Evolutionary conservation across 1,140 invertebrate genomes (phyloP), one percentile per base, ranked within the genome.

Genomic region (Drosophila jambulina): DNA sequence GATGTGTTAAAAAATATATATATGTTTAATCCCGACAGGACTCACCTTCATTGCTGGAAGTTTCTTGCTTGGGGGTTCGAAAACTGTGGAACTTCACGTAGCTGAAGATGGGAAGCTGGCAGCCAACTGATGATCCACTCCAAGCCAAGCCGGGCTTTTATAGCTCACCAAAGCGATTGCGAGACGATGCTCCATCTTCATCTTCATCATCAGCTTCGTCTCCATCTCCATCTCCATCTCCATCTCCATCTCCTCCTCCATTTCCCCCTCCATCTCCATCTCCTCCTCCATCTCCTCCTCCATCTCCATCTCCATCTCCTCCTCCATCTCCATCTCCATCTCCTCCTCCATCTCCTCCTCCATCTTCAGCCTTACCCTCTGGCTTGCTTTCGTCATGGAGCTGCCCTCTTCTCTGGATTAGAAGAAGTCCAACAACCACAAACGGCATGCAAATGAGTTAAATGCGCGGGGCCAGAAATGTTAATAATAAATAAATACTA

Each of bases 21-120:
- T 12, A 4, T 10, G 6, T 15, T 21, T 43, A 15, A 45, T 23
- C 21, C 21, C 1, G 1, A 1, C 3, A 17, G 51, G 38, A 72
- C 78, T 72, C 49, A 88, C 85, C 85, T 81, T 88, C 85, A 88
- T 88, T 54, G 81, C 85, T 82, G 85, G 81, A 88, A 88, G 85
- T 88, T 88, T 88, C 85, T 88, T 88, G 85, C 85, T 88, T 90
- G 53, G 69, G 78, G 60, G 29, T 68, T 79, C 46, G 85, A 88
- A 85, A 90, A 82, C 81, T 72, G 17, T 56, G 85, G 78, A 88
- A 90, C 85, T 88, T 85, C 85, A 90, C 85, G 70, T 58, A 85
- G 85, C 85, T 40, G 83, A 80, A 68, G 83, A 68, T 84, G 80
- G 38, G 48, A 74, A 43, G 68, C 68, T 68, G 49, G 65, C 45